Evolutionary conservation across 1,140 invertebrate genomes (phyloP).

Genomic region (Vollenhovia emeryi): DNA sequence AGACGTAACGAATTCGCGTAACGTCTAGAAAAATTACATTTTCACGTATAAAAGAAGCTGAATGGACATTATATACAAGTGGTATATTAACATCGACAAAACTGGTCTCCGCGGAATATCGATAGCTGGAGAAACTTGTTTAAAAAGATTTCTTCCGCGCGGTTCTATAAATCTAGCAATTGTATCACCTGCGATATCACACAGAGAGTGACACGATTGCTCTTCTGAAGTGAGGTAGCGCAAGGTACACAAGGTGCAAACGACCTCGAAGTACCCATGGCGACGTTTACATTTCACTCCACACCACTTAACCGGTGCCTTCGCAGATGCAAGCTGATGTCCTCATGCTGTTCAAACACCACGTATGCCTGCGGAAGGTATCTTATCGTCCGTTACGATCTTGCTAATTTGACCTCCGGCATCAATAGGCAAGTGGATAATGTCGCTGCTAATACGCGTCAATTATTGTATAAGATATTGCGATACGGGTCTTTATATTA

Average conservation of each 20-base stretch:
- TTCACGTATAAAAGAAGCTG: not conserved
- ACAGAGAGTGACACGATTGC: constrained; percentile 33
- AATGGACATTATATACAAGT: not conserved
- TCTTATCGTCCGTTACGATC: constrained; percentile 54
- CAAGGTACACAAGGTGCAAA: constrained; percentile 53
- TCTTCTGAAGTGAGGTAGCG: constrained; percentile 36
- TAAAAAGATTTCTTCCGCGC: not conserved
- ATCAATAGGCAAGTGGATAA: constrained; percentile 18
- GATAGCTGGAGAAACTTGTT: not conserved
- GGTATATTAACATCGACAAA: not conserved
- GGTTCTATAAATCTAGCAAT: constrained; percentile 14
- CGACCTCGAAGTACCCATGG: constrained; percentile 51
- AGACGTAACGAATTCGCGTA: not conserved
- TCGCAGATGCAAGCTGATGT: constrained; percentile 46
- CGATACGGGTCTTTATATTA: too few species aligned
- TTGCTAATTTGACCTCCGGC: constrained; percentile 43
- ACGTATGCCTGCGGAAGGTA: constrained; percentile 22
- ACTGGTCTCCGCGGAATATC: not conserved
- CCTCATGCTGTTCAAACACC: constrained; percentile 40
- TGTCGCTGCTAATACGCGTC: constrained; percentile 3
- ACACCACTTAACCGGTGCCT: constrained; percentile 70
- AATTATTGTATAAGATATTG: constrained; percentile 9
- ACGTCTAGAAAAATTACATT: not conserved
- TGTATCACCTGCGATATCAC: constrained; percentile 27
- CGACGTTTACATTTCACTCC: constrained; percentile 65